Evolutionary conservation across 2,888 invertebrate genomes (phyloP).

Genomic region (Eubasilissa splendida): DNA sequence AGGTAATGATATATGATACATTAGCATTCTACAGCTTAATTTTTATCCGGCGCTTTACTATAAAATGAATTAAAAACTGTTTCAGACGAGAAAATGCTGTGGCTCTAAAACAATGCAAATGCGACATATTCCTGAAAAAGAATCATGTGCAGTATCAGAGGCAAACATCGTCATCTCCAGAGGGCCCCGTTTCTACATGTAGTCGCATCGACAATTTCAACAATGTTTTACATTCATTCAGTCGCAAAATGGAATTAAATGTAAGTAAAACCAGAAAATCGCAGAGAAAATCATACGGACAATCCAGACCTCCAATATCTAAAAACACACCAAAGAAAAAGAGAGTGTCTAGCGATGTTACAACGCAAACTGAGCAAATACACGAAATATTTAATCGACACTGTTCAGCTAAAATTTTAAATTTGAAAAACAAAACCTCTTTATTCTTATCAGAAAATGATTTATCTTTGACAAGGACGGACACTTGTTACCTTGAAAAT

Average conservation of each 20-base stretch:
- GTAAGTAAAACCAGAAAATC: constrained; percentile 45
- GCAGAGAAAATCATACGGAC: constrained; percentile 42
- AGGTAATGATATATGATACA: too few relatives aligned
- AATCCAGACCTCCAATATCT: constrained; percentile 13
- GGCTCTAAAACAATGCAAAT: constrained; percentile 63
- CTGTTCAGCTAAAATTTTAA: not conserved
- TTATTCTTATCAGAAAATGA: not conserved
- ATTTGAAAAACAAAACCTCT: not conserved
- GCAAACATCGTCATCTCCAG: constrained; percentile 66
- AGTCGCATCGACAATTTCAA: constrained; percentile 47
- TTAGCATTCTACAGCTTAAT: too few relatives aligned
- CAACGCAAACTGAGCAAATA: constrained; percentile 12
- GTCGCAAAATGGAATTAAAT: constrained; percentile 40
- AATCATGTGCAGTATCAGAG: constrained; percentile 60
- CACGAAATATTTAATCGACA: not conserved
- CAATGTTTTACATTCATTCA: constrained; percentile 44
- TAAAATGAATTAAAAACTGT: not conserved
- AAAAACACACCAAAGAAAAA: constrained; percentile 41
- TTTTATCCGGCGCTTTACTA: too few relatives aligned
- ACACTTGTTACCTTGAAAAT: not conserved
- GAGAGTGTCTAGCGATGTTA: constrained; percentile 36
- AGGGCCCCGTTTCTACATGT: constrained; percentile 59
- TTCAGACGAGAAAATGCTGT: constrained; percentile 63
- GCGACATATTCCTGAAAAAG: constrained; percentile 60
- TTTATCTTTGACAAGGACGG: not conserved